Conservation (phyloP, 2,888 invertebrate genomes). For the Drosophila pseudotakahashii region DNA sequence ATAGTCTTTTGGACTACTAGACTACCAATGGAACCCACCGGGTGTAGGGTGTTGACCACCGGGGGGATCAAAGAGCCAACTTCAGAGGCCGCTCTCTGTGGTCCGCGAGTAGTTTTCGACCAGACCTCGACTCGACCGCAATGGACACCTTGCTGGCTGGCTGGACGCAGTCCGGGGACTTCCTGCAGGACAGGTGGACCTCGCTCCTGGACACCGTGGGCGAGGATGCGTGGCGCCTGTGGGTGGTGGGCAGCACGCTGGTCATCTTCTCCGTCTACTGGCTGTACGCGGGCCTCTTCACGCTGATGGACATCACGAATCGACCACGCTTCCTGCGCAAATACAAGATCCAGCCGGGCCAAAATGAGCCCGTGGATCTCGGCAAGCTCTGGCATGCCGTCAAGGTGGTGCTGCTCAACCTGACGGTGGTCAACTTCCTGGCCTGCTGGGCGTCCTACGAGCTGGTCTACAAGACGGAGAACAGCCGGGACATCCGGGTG, state of each 20-base stretch:
- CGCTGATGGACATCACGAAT: conserved; percentile 89
- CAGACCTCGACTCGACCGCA: conserved; percentile 7
- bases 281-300: conserved; percentile 89
- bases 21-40: conserved; percentile 10
- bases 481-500: conserved; percentile 85
- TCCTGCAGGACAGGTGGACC: conserved; percentile 91
- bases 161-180: conserved; percentile 88
- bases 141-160: conserved; percentile 86
- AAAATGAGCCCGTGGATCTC: conserved; percentile 89
- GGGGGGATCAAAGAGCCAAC: neutral
- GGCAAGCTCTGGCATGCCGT: conserved; percentile 87
- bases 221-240: conserved; percentile 87
- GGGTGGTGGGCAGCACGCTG: conserved; percentile 86
- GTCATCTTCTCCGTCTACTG: conserved; percentile 89
- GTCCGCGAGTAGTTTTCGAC: conserved; percentile 9
- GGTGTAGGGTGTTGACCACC: conserved; percentile 9
- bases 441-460: conserved; percentile 82
- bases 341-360: conserved; percentile 92
- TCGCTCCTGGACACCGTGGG: conserved; percentile 87
- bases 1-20: neutral
- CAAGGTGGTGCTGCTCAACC: conserved; percentile 89
- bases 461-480: conserved; percentile 56
- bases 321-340: conserved; percentile 88
- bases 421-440: conserved; percentile 88
- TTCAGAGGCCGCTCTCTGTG: neutral